Evolutionary conservation across 2,888 invertebrate genomes (phyloP).

Genomic region (Mythimna vitellina): DNA sequence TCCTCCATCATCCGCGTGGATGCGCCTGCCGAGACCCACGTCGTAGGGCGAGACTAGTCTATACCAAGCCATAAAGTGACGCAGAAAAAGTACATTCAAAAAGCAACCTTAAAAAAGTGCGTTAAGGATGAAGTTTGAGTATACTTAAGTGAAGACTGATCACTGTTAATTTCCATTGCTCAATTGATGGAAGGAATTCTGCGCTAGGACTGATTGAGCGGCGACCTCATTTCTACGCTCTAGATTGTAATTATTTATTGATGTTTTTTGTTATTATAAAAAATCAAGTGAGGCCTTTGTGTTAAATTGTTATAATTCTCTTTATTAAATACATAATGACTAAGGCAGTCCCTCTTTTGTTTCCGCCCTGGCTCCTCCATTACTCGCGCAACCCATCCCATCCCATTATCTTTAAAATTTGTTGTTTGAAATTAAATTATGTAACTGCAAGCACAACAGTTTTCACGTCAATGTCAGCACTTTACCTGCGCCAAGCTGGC

Average conservation of each 20-base stretch:
- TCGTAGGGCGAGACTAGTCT: constrained; percentile 94
- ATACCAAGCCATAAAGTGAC: not conserved
- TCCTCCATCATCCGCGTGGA: constrained; percentile 94
- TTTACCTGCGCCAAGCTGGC: too few relatives aligned
- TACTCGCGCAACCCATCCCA: not conserved
- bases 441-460: too few relatives aligned
- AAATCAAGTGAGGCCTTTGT: not conserved
- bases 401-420: too few relatives aligned
- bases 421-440: too few relatives aligned
- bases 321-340: constrained; percentile 18
- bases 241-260: constrained; percentile 23
- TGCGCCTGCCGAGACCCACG: constrained; percentile 92
- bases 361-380: not conserved
- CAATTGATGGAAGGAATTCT: constrained; percentile 14
- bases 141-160: not conserved
- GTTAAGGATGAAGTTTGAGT: not conserved
- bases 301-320: not conserved
- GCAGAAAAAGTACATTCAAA: constrained; percentile 2
- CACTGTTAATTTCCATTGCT: constrained; percentile 22
- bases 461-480: too few relatives aligned
- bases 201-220: constrained; percentile 18
- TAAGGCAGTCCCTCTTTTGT: not conserved
- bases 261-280: not conserved
- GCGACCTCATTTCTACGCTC: constrained; percentile 9
- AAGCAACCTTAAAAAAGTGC: not conserved